Percentiles rank a stretch among this genome's conserved stretches.
phyloP scores from a whole-genome alignment of 2,113 vertebrate species.

The Suricata suricatta region DNA sequence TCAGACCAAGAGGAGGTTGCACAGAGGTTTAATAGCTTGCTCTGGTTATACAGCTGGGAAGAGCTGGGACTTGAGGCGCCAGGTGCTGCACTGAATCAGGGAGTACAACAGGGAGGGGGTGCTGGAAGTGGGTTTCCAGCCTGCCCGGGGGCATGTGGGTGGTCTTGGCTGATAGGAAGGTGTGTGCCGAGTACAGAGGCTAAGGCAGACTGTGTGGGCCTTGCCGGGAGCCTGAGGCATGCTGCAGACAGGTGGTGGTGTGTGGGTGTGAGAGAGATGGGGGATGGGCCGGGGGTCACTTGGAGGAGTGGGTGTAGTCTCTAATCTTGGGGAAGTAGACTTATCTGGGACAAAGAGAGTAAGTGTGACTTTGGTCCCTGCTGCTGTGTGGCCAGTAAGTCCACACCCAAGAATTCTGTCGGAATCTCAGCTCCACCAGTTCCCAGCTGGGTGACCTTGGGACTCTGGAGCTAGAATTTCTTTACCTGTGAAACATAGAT shows the following conservation, averaged over 20 bases:
- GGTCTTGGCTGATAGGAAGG: neutral
- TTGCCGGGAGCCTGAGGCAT: neutral
- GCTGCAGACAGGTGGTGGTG: neutral
- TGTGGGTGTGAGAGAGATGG: too few species aligned
- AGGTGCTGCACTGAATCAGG: neutral
- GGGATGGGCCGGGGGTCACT: accelerated
- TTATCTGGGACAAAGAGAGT: neutral
- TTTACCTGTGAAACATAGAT: conserved; percentile 30
- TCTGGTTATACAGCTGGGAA: neutral
- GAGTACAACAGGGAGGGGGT: neutral
- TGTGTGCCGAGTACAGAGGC: neutral
- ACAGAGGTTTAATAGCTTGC: neutral
- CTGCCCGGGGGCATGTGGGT: neutral
- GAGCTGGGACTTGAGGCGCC: neutral
- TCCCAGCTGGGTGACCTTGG: conserved; percentile 26
- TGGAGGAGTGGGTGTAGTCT: neutral
- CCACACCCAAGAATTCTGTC: neutral
- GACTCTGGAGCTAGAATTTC: conserved; percentile 20
- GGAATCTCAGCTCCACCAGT: neutral
- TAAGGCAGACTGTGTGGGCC: neutral
- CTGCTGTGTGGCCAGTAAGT: neutral
- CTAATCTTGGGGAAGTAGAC: neutral
- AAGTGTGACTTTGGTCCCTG: neutral
- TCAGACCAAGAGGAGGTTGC: neutral
- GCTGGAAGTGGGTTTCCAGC: neutral